Evolutionary conservation across 2,888 invertebrate genomes (phyloP).

Genomic region (Sussaba pulchella): DNA sequence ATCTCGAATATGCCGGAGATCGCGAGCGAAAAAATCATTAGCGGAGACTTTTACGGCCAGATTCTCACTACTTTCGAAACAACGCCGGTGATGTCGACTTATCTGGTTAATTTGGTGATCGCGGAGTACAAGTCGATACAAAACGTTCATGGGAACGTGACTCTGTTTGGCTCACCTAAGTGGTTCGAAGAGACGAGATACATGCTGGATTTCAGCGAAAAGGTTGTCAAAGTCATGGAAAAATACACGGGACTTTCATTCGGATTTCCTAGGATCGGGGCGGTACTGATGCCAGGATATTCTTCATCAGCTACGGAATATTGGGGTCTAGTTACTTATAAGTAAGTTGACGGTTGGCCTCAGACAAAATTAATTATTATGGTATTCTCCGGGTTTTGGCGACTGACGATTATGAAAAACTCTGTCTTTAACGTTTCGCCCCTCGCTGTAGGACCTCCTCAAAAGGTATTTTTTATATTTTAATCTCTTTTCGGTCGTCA

Average conservation of each 20-base stretch:
- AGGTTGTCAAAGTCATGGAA: conserved; percentile 90
- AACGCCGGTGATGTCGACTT: conserved; percentile 90
- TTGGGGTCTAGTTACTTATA: conserved; percentile 94
- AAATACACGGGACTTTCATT: conserved; percentile 92
- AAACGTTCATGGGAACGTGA: conserved; percentile 78
- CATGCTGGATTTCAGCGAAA: conserved; percentile 89
- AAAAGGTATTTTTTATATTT: too few relatives aligned
- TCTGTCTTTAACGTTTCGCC: too few relatives aligned
- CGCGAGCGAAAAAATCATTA: conserved; percentile 13
- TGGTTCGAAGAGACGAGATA: conserved; percentile 88
- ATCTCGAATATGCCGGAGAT: conserved; percentile 78
- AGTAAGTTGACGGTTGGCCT: too few relatives aligned
- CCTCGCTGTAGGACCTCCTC: too few relatives aligned
- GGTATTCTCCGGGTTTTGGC: too few relatives aligned
- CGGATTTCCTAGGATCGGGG: conserved; percentile 93
- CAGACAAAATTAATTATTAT: too few relatives aligned
- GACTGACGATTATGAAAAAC: too few relatives aligned
- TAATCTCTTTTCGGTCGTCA: too few relatives aligned
- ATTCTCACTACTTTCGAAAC: conserved; percentile 66
- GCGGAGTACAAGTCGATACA: conserved; percentile 83
- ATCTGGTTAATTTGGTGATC: conserved; percentile 93
- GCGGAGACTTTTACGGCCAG: too few relatives aligned
- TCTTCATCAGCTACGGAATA: conserved; percentile 96
- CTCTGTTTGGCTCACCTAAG: too few relatives aligned
- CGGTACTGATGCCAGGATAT: conserved; percentile 95